Conservation (phyloP, 1,140 invertebrate genomes). For the Aphelenchoides avenae region DNA sequence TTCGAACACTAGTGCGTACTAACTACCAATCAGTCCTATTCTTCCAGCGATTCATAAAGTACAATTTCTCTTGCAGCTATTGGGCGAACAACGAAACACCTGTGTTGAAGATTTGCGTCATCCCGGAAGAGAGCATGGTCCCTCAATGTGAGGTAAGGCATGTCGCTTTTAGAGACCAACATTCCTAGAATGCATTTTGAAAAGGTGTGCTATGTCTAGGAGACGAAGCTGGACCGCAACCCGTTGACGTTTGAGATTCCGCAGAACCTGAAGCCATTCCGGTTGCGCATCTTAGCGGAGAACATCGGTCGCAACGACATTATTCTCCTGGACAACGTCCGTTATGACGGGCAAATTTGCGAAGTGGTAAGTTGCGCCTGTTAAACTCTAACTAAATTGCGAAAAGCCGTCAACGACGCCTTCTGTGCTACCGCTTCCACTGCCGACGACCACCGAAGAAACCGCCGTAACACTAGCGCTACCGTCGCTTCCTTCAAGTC, state of each 20-base stretch:
- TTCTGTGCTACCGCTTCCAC: too few species aligned
- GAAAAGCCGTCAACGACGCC: too few species aligned
- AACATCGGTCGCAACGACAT: slow-evolving; percentile 33
- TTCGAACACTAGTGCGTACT: too few species aligned
- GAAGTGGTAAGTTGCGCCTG: slow-evolving; percentile 17
- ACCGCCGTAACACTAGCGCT: too few species aligned
- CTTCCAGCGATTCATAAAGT: too few species aligned
- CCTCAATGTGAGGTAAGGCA: slow-evolving; percentile 40
- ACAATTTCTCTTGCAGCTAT: too few species aligned
- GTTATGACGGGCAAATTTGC: slow-evolving; percentile 42
- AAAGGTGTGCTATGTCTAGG: slow-evolving; percentile 21
- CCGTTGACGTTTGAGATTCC: slow-evolving; percentile 47
- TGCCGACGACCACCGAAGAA: too few species aligned
- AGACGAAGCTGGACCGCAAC: slow-evolving; percentile 35
- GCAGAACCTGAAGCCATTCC: slow-evolving; percentile 32
- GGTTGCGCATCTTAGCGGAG: slow-evolving; percentile 40
- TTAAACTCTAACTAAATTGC: too few species aligned
- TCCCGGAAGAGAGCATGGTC: slow-evolving; percentile 17
- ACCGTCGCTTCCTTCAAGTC: too few species aligned
- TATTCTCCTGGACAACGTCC: slow-evolving; percentile 40
- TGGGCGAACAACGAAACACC: slow-evolving; percentile 44
- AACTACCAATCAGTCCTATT: too few species aligned
- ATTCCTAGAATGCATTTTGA: too few species aligned
- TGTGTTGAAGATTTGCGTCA: slow-evolving; percentile 37
- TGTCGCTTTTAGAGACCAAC: too few species aligned